Evolutionary conservation across 2,797 vertebrate species (phyloP), one percentile per base, ranked within the genome.

Genomic region (Lepilemur ruficaudatus): DNA sequence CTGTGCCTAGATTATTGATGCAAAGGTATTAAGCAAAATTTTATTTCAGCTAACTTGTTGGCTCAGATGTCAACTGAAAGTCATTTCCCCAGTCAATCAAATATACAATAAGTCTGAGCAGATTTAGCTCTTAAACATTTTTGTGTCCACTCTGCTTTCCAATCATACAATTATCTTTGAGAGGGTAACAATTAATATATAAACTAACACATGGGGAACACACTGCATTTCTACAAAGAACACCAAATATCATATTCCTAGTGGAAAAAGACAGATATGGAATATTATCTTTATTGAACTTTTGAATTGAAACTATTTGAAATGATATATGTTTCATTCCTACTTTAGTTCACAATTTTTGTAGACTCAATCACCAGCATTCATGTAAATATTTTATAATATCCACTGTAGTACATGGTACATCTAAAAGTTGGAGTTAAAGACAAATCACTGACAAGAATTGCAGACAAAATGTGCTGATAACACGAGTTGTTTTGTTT

Each of bases 11-110:
- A 99, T 99, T 99, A 99, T 99, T 98, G 98, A 99, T 99, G 98
- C 98, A 99, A 98, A 98, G 98, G 98, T 99, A 99, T 99, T 99
- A 99, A 99, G 98, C 98, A 99, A 99, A 99, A 99, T 98, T 99
- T 99, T 99, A 99, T 99, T 99, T 98, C 98, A 98, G 98, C 98
- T 98, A 99, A 99, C 98, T 98, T 99, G 98, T 99, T 98, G 98
- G 98, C 98, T 99, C 97, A 98, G 98, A 99, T 99, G 98, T 99
- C 99, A 99, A 98, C 98, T 99, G 98, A 99, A 99, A 99, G 98
- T 99, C 98, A 98, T 99, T 99, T 99, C 98, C 98, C 96, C 98
- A 98, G 98, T 99, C 98, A 99, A 98, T 98, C 98, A 99, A 98
- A 98, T 97, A 97, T 98, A 98, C 89, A 73, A 98, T 98, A 98